A percentile compares a stretch with the other conserved stretches of the same genome.
These are phyloP conservation scores for Onychostoma macrolepis DNA, from an alignment of 2,113 vertebrate species.

Conservation along the genomic window DNA sequence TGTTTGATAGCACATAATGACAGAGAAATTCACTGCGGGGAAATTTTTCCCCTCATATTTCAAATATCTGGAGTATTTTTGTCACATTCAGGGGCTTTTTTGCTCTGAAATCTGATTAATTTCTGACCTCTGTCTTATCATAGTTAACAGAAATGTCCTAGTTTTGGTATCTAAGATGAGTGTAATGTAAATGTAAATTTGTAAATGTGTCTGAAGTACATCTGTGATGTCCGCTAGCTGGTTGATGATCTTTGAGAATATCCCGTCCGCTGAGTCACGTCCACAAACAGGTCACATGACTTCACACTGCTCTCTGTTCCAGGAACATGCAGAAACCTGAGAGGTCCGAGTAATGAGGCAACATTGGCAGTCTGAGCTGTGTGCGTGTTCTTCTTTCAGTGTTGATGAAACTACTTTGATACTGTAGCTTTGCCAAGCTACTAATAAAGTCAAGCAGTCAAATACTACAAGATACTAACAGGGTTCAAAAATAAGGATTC, in stretches of 20 bases:
- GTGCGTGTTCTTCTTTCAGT: background rate
- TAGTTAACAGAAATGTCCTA: background rate
- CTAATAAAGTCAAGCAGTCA: background rate
- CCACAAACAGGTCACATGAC: conserved; percentile 10
- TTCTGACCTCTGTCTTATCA: background rate
- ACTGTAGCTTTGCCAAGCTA: background rate
- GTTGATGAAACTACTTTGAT: background rate
- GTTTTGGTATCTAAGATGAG: background rate
- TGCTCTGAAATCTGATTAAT: background rate
- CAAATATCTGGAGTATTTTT: background rate
- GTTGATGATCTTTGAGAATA: background rate
- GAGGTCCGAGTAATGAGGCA: conserved; percentile 8
- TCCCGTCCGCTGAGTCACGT: background rate
- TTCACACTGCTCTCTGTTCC: background rate
- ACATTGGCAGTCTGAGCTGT: conserved; percentile 45
- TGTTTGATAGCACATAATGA: background rate
- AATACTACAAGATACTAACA: background rate
- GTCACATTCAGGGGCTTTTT: background rate
- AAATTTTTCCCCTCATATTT: background rate
- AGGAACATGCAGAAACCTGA: background rate
- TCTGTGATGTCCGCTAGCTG: background rate
- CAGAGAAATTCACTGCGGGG: background rate
- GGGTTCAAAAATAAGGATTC: background rate
- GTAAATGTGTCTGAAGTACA: background rate
- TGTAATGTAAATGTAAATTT: background rate